Conservation (phyloP, 1,140 invertebrate species). For the Dreissena polymorpha region DNA sequence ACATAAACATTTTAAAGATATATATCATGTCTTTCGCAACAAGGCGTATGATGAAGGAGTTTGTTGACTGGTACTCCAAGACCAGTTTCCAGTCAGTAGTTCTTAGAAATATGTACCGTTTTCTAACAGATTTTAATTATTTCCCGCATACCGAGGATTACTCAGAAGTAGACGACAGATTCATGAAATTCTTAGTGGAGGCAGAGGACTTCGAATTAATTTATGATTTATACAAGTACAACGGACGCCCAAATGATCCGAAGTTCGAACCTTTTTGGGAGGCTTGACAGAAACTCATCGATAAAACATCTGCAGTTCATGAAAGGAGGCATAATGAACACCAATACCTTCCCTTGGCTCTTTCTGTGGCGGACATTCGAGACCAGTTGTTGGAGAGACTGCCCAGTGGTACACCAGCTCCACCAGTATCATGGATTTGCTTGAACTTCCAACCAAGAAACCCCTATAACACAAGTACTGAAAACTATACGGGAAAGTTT, state of each 20-base stretch:
- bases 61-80: constrained; percentile 5
- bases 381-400: neutral
- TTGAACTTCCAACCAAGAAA: no score
- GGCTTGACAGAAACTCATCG: no score
- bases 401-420: no score
- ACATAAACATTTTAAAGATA: neutral
- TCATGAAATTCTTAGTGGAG: neutral
- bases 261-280: no score
- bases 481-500: constrained; percentile 32
- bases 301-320: no score
- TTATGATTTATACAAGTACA: constrained; percentile 14
- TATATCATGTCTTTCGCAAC: neutral
- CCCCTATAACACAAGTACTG: constrained; percentile 20
- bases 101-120: no score
- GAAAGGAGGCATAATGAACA: no score
- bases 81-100: neutral
- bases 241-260: constrained; percentile 12
- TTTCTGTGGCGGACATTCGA: constrained; percentile 10
- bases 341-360: neutral
- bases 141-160: no score
- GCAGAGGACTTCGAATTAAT: constrained; percentile 16
- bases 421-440: no score
- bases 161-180: no score
- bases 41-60: constrained; percentile 21
- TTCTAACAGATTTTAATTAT: no score